A percentile compares a stretch with the other conserved stretches of the same genome.
Evolutionary conservation across 2,797 vertebrate genomes (phyloP).

Genomic region (Rousettus madagascariensis): DNA sequence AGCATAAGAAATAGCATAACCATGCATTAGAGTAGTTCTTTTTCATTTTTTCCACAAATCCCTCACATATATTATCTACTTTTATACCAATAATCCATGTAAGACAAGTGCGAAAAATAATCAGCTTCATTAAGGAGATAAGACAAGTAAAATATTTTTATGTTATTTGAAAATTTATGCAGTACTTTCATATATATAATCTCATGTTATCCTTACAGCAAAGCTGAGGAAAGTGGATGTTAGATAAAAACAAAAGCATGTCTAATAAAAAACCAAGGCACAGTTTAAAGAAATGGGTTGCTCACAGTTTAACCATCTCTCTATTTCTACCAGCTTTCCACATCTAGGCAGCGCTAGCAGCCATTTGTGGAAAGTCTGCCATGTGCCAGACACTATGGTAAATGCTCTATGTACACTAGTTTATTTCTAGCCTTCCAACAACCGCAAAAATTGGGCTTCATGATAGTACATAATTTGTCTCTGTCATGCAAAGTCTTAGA

Average conservation of each 20-base stretch:
- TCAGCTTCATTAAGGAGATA: not conserved
- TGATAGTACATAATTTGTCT: not conserved
- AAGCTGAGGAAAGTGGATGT: not conserved
- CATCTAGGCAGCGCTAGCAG: not conserved
- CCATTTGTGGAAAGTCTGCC: not conserved
- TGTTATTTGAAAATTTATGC: not conserved
- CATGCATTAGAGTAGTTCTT: not conserved
- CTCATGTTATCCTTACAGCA: not conserved
- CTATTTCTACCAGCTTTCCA: not conserved
- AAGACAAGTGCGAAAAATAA: not conserved
- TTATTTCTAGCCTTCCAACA: not conserved
- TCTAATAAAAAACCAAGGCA: not conserved
- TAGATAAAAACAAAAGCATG: not conserved
- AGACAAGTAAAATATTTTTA: not conserved
- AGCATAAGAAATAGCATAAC: not conserved
- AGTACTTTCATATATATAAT: not conserved
- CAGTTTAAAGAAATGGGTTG: not conserved
- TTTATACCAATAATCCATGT: not conserved
- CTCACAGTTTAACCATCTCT: not conserved
- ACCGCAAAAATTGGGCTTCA: not conserved
- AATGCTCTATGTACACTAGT: not conserved
- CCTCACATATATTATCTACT: not conserved
- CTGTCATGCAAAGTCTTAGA: not conserved
- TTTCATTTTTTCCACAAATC: not conserved
- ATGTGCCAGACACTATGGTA: not conserved